Evolutionary conservation across 2,113 vertebrate species (phyloP).

Genomic region (Alouatta palliata): DNA sequence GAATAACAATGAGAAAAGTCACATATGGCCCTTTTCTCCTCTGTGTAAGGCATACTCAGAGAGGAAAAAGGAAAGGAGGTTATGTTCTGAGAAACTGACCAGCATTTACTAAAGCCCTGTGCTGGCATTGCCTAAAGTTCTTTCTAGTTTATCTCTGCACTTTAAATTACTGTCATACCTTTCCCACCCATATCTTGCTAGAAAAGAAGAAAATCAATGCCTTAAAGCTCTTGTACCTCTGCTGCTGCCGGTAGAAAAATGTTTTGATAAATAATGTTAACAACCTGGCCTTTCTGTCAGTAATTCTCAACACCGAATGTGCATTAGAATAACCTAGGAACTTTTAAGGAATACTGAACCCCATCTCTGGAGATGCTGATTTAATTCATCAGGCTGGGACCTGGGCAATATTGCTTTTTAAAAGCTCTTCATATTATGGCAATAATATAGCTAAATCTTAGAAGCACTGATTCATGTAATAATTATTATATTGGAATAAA

Average conservation of each 20-base stretch:
- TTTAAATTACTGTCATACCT: neutral
- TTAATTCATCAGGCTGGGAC: neutral
- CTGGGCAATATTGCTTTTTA: neutral
- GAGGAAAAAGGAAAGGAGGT: conserved; percentile 53
- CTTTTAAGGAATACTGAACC: neutral
- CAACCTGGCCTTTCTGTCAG: neutral
- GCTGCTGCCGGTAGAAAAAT: neutral
- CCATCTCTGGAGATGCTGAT: neutral
- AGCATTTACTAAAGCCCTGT: neutral
- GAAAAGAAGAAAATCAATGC: conserved; percentile 1
- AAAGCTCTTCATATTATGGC: neutral
- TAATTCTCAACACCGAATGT: neutral
- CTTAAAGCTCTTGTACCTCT: neutral
- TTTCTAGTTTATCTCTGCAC: neutral
- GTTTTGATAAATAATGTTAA: neutral
- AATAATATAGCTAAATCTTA: neutral
- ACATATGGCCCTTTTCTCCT: conserved; percentile 71
- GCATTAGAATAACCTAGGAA: neutral
- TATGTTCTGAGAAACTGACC: conserved; percentile 47
- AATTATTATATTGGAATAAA: neutral
- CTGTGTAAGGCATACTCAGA: conserved; percentile 61
- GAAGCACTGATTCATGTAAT: neutral
- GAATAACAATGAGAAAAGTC: conserved; percentile 92
- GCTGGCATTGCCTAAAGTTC: neutral
- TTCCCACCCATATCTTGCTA: neutral